Evolutionary conservation across 1,140 invertebrate genomes (phyloP), one percentile per base, ranked within the genome.

Genomic region (Saxidomus purpurata): DNA sequence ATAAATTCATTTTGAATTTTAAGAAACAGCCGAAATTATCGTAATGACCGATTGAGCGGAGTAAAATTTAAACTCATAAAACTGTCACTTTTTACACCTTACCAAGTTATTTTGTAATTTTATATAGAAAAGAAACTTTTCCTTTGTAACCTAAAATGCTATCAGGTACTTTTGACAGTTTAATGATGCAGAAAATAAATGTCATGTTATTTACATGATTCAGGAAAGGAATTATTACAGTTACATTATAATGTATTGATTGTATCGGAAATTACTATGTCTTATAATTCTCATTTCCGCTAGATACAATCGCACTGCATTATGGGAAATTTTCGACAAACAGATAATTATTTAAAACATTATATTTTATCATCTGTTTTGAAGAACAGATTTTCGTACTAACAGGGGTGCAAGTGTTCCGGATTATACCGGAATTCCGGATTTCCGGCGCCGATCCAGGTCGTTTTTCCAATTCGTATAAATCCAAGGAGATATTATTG

Each of bases 151-250:
- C 34, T 71, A 15, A 71, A 71, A 22, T 19, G 31, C 34, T 11
- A 71, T 71, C 67, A 36, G 15, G 36, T 71, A 71, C 13, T 71
- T 71, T 71, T 71, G 67, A 71, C 67, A 71, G 67, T 13, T 71
- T 71, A 71, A 71, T 71, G 67, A 38, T 71, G 67, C 67, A 28
- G 25, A 71, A 71, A 71, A 71, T 38, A 38, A n/a, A 71, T 71
- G 31, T 71, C 34, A 71, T 36, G 34, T n/a, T n/a, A n/a, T n/a
- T n/a, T n/a, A n/a, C n/a, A n/a, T 38, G 2, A 71, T 71, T 38
- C 17, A 71, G 67, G 11, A 19, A 11, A 36, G 34, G 67, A 17
- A 17, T 36, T 71, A 71, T 71, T 38, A 71, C 34, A 38, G 61
- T 31, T 67, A 67, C 6, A 67, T n/a, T n/a, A n/a, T n/a, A n/a